Percentiles rank a stretch among this genome's conserved stretches.
Conservation (phyloP, 1,140 invertebrate species). For the Lepidurus couesii region DNA sequence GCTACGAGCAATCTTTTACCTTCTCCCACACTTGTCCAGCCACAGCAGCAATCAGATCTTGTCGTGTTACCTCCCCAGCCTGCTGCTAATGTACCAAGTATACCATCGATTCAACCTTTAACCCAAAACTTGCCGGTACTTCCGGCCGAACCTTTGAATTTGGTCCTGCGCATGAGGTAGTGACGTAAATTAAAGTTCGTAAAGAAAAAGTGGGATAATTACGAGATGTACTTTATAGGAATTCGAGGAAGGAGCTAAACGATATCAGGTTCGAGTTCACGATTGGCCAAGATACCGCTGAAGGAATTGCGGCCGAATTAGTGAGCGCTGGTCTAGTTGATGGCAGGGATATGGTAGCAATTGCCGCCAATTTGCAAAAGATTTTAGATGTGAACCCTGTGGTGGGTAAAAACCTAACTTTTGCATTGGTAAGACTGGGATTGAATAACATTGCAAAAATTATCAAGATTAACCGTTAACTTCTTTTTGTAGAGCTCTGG, state of each 20-base stretch:
- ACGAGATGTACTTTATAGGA: slow-evolving; percentile 53
- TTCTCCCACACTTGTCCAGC: neutral
- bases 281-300: slow-evolving; percentile 82
- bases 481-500: slow-evolving; percentile 68
- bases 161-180: slow-evolving; percentile 73
- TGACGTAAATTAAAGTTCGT: slow-evolving; percentile 29
- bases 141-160: slow-evolving; percentile 53
- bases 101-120: slow-evolving; percentile 27
- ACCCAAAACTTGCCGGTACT: slow-evolving; percentile 30
- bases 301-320: slow-evolving; percentile 89
- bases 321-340: slow-evolving; percentile 91
- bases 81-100: neutral
- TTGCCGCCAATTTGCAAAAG: slow-evolving; percentile 86
- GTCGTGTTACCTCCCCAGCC: neutral
- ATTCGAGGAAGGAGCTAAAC: slow-evolving; percentile 84
- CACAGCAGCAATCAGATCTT: neutral
- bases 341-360: slow-evolving; percentile 79
- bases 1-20: neutral
- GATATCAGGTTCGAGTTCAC: slow-evolving; percentile 97
- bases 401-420: slow-evolving; percentile 66
- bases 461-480: slow-evolving; percentile 29
- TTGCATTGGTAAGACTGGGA: slow-evolving; percentile 70
- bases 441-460: slow-evolving; percentile 11
- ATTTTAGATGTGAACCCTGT: slow-evolving; percentile 58
- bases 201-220: neutral